These are phyloP conservation scores for Clinocottus analis DNA, from an alignment of 2,113 vertebrate species.

Conservation along the genomic window DNA sequence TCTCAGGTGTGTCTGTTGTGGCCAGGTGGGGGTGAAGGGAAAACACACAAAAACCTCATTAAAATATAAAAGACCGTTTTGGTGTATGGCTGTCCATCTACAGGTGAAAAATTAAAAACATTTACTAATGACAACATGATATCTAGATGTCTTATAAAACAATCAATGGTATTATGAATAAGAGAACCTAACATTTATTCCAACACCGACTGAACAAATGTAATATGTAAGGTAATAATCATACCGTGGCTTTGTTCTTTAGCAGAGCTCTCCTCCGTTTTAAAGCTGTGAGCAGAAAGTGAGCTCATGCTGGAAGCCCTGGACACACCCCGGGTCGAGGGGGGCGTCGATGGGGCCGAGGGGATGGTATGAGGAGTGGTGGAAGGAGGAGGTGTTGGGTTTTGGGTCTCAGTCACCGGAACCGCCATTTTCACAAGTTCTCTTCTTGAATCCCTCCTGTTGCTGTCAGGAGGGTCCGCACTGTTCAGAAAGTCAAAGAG, in stretches of 20 bases:
- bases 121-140: not conserved
- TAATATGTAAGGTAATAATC: not conserved
- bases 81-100: not conserved
- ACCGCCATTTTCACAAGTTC: constrained; percentile 78
- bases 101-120: not conserved
- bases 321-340: constrained; percentile 82
- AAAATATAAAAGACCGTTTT: not conserved
- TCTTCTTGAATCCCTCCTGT: constrained; percentile 85
- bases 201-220: not conserved
- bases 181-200: not conserved
- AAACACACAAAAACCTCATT: not conserved
- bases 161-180: not conserved
- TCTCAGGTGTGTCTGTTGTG: constrained; percentile 82
- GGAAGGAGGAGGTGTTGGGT: constrained; percentile 44
- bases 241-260: constrained; percentile 89
- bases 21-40: not conserved
- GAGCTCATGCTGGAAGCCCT: constrained; percentile 87
- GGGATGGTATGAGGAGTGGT: constrained; percentile 67
- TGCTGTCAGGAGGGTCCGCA: constrained; percentile 88
- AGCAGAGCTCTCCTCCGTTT: constrained; percentile 84
- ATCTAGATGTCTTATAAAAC: not conserved
- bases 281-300: constrained; percentile 82
- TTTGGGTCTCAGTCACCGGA: constrained; percentile 58
- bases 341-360: constrained; percentile 77
- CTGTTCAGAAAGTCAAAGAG: constrained; percentile 99